Evolutionary conservation across 2,888 invertebrate species (phyloP).

Genomic region (Bibio marci): DNA sequence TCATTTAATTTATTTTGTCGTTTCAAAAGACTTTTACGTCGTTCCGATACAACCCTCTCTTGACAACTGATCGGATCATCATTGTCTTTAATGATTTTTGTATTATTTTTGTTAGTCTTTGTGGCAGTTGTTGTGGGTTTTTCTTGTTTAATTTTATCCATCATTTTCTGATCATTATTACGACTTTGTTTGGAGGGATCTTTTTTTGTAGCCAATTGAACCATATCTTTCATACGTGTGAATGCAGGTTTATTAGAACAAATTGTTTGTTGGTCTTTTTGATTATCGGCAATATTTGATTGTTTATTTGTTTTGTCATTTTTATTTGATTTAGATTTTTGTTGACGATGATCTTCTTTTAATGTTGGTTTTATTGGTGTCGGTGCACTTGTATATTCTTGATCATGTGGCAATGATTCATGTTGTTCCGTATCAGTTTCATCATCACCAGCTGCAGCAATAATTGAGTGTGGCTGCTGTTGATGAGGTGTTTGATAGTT

Average conservation of each 20-base stretch:
- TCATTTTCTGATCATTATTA: constrained; percentile 4
- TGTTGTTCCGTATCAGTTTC: constrained; percentile 56
- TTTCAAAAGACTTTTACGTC: constrained; percentile 21
- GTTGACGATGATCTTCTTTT: neutral
- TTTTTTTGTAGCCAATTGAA: constrained; percentile 22
- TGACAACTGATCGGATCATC: neutral
- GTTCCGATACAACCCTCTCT: constrained; percentile 24
- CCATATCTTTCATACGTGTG: constrained; percentile 18
- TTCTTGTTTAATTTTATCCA: constrained; percentile 6
- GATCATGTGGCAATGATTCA: constrained; percentile 47
- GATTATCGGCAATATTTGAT: neutral
- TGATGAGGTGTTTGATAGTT: too few relatives aligned
- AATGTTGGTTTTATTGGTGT: neutral
- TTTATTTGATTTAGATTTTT: neutral
- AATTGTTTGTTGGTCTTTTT: constrained; percentile 7
- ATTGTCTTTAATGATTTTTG: neutral
- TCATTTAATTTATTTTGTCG: constrained; percentile 15
- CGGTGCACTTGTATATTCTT: constrained; percentile 15
- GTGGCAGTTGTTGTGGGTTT: constrained; percentile 17
- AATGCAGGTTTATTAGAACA: constrained; percentile 23
- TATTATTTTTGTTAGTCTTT: neutral
- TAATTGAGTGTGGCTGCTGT: neutral
- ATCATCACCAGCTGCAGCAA: constrained; percentile 29
- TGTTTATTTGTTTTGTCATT: neutral
- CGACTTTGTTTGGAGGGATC: constrained; percentile 19